Conservation (phyloP, 1,140 invertebrate species). For the Drosophila melanica region DNA sequence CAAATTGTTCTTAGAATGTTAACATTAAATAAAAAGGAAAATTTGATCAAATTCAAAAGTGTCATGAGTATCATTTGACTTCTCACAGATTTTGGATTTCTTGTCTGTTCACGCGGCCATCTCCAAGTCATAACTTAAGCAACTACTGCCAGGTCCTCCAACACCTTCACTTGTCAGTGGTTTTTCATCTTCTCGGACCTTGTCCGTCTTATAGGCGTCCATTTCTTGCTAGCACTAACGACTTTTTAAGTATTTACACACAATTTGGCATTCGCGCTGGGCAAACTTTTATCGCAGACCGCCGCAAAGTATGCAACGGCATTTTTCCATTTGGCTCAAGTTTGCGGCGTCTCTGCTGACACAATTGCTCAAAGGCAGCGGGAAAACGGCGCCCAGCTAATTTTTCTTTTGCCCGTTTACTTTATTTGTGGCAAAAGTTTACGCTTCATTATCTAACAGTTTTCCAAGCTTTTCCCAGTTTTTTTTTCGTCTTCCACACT, state of each 20-base stretch:
- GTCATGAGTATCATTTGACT: no score
- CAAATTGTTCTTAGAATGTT: no score
- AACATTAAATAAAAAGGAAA: no score
- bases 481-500: background rate
- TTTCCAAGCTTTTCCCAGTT: background rate
- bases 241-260: slow-evolving; percentile 79
- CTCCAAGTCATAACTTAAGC: background rate
- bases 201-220: slow-evolving; percentile 15
- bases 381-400: slow-evolving; percentile 26
- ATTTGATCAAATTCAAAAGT: no score
- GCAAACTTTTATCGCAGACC: slow-evolving; percentile 58
- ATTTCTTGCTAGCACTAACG: slow-evolving; percentile 54
- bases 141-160: background rate
- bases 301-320: slow-evolving; percentile 55
- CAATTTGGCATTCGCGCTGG: slow-evolving; percentile 55
- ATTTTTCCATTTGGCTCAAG: slow-evolving; percentile 36
- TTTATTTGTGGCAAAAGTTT: slow-evolving; percentile 44
- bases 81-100: background rate
- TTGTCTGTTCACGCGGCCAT: background rate
- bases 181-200: background rate
- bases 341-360: slow-evolving; percentile 15
- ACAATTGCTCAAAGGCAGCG: slow-evolving; percentile 31
- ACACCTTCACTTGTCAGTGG: slow-evolving; percentile 2
- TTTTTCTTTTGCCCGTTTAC: slow-evolving; percentile 30
- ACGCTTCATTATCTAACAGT: slow-evolving; percentile 62